A percentile compares a stretch with the other conserved stretches of the same genome.
Conservation (phyloP, 2,888 invertebrate species). For the Fragum whitleyi region DNA sequence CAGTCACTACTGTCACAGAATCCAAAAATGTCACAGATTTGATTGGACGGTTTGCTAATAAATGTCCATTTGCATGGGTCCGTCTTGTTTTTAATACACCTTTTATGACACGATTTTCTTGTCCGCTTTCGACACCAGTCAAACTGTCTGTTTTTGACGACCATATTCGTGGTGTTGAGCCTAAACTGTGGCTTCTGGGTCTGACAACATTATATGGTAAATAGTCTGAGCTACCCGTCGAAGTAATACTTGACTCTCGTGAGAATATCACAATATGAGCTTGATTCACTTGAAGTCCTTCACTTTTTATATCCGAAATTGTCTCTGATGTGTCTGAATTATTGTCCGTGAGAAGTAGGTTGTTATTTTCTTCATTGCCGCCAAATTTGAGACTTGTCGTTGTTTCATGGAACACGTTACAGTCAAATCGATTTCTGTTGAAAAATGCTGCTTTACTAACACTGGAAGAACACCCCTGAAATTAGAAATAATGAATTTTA, state of each 20-base stretch:
- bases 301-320: background rate
- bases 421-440: slow-evolving; percentile 21
- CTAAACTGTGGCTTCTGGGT: background rate
- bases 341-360: background rate
- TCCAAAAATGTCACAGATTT: slow-evolving; percentile 65
- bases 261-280: slow-evolving; percentile 39
- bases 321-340: slow-evolving; percentile 6
- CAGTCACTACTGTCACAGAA: slow-evolving; percentile 60
- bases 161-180: background rate
- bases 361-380: slow-evolving; percentile 24
- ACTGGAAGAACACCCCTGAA: slow-evolving; percentile 60
- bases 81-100: slow-evolving; percentile 55
- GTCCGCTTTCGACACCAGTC: slow-evolving; percentile 2
- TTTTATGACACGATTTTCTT: slow-evolving; percentile 46
- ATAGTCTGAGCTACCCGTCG: slow-evolving; percentile 4
- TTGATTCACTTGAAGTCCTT: slow-evolving; percentile 31
- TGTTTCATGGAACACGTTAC: slow-evolving; percentile 17
- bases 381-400: slow-evolving; percentile 12
- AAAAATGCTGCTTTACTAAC: slow-evolving; percentile 23
- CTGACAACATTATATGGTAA: background rate
- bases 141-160: slow-evolving; percentile 16
- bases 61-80: slow-evolving; percentile 33
- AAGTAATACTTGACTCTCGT: slow-evolving; percentile 27
- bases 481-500: background rate
- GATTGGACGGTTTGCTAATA: slow-evolving; percentile 57